These are phyloP conservation scores for Ranitomeya imitator DNA, from an alignment of 2,113 vertebrate genomes.

Conservation along the genomic window DNA sequence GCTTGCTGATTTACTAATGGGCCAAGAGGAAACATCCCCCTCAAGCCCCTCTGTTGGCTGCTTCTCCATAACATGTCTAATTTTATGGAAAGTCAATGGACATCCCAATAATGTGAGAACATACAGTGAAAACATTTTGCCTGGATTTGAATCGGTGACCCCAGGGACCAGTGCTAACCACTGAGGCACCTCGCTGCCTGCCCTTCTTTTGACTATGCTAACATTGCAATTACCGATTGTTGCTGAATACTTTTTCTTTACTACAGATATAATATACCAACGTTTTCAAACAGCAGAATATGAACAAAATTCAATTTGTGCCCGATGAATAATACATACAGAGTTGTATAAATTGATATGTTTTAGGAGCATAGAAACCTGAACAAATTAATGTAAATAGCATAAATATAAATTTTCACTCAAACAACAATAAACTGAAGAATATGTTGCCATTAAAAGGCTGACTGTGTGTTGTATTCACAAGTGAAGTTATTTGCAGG, in stretches of 20 bases:
- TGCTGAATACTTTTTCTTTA: neutral
- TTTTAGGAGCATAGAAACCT: neutral
- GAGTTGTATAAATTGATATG: neutral
- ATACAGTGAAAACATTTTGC: neutral
- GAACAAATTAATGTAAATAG: neutral
- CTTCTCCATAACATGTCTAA: neutral
- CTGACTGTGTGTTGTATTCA: neutral
- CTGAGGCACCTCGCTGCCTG: neutral
- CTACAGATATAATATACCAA: neutral
- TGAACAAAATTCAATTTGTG: neutral
- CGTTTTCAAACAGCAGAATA: neutral
- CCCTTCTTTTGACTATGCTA: neutral
- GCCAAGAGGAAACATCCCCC: too few species aligned
- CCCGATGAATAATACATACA: neutral
- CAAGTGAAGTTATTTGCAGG: neutral
- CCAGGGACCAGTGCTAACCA: neutral
- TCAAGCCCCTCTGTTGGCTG: too few species aligned
- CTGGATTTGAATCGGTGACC: neutral
- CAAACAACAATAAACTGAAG: neutral
- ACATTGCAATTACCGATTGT: neutral
- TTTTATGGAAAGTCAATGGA: neutral
- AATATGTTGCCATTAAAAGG: slow-evolving; percentile 7
- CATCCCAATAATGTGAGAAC: neutral
- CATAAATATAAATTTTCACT: neutral
- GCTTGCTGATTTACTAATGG: too few species aligned